Conservation (phyloP, 2,113 vertebrate species). For the Boleophthalmus pectinirostris region DNA sequence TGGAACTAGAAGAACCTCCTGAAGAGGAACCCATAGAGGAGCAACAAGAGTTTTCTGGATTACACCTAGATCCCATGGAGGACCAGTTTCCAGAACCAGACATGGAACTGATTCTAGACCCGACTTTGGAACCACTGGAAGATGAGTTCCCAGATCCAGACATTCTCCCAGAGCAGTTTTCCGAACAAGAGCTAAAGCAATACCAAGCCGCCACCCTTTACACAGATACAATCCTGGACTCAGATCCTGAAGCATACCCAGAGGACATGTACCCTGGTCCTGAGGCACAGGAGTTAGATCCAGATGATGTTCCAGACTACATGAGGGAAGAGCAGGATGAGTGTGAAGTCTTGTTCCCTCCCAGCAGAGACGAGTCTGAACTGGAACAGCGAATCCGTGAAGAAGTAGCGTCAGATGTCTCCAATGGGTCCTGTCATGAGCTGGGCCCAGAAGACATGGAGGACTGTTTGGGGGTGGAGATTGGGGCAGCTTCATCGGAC, state of each 20-base stretch:
- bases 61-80: neutral
- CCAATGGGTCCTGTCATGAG: slow-evolving; percentile 71
- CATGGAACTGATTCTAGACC: neutral
- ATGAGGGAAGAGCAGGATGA: slow-evolving; percentile 34
- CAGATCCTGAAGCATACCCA: slow-evolving; percentile 8
- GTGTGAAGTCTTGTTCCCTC: slow-evolving; percentile 28
- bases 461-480: slow-evolving; percentile 71
- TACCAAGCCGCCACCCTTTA: slow-evolving; percentile 1
- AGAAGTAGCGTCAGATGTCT: slow-evolving; percentile 73
- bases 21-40: neutral
- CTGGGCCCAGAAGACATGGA: slow-evolving; percentile 67
- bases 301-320: slow-evolving; percentile 29
- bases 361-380: slow-evolving; percentile 52
- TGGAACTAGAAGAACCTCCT: slow-evolving; percentile 4
- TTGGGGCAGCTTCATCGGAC: slow-evolving; percentile 72
- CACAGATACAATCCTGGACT: neutral
- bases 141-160: slow-evolving; percentile 3
- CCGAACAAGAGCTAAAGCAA: neutral
- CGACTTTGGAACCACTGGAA: neutral
- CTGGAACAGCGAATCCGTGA: slow-evolving; percentile 68
- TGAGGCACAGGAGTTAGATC: slow-evolving; percentile 26
- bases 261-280: slow-evolving; percentile 33
- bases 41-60: neutral
- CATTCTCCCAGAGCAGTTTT: neutral
- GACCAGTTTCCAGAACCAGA: neutral